Percentiles rank a stretch among this genome's conserved stretches.
Evolutionary conservation across 2,113 vertebrate genomes (phyloP).

Genomic region (Pipa parva): DNA sequence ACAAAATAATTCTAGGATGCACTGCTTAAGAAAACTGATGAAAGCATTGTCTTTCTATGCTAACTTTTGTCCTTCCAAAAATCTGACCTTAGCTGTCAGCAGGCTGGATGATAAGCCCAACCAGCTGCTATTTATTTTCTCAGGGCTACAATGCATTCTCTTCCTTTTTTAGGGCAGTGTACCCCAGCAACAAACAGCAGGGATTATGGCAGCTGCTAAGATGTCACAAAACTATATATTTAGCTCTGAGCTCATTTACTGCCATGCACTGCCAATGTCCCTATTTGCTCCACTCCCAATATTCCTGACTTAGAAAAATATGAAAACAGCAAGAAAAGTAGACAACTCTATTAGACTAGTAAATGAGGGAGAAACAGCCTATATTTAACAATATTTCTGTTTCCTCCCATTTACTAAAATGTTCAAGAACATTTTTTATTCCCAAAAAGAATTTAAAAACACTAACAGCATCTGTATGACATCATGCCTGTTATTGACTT

Average conservation of each 20-base stretch:
- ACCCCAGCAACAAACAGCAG: slow-evolving; percentile 56
- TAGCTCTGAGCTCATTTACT: slow-evolving; percentile 62
- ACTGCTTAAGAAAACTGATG: slow-evolving; percentile 29
- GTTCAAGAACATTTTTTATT: too few species aligned
- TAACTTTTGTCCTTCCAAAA: slow-evolving; percentile 53
- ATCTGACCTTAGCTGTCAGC: slow-evolving; percentile 83
- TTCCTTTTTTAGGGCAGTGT: slow-evolving; percentile 71
- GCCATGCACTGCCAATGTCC: slow-evolving; percentile 48
- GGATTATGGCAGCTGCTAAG: slow-evolving; percentile 56
- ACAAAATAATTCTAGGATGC: too few species aligned
- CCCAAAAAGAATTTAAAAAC: too few species aligned
- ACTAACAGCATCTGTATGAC: too few species aligned
- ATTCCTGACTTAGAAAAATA: slow-evolving; percentile 44
- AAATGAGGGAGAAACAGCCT: too few species aligned
- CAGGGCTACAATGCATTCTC: slow-evolving; percentile 68
- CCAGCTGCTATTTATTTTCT: slow-evolving; percentile 61
- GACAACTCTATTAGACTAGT: too few species aligned
- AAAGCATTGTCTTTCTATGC: slow-evolving; percentile 40
- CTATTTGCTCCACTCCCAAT: slow-evolving; percentile 44
- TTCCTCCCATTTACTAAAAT: too few species aligned
- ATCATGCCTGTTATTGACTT: too few species aligned
- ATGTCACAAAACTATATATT: slow-evolving; percentile 62
- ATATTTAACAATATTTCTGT: too few species aligned
- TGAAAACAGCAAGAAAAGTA: slow-evolving; percentile 43
- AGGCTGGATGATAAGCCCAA: slow-evolving; percentile 71